Percentiles rank a stretch among this genome's conserved stretches.
Evolutionary conservation across 2,113 vertebrate genomes (phyloP).

Genomic region (Coregonus clupeaformis): DNA sequence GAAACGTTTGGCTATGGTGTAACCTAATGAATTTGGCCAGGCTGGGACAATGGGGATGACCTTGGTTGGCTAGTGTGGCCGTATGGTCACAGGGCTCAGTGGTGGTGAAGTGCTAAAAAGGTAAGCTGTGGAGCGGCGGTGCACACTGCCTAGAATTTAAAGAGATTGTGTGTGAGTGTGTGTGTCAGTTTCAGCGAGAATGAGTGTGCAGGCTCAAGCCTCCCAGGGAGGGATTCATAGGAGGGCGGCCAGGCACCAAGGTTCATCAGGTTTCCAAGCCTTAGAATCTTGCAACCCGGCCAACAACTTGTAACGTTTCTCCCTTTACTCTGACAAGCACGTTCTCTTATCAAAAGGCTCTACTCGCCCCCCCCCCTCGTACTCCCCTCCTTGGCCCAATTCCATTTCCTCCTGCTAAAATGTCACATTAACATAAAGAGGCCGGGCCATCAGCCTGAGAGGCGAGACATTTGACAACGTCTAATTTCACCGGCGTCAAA

Average conservation of each 20-base stretch:
- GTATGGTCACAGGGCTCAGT: no score
- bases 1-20: no score
- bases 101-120: no score
- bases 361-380: background rate
- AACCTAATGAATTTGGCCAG: no score
- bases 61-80: no score
- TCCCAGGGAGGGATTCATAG: no score
- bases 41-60: no score
- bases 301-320: background rate
- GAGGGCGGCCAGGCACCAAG: no score
- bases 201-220: no score
- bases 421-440: slow-evolving; percentile 78
- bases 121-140: no score
- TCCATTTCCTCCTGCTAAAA: slow-evolving; percentile 65
- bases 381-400: slow-evolving; percentile 24
- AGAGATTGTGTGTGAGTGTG: background rate
- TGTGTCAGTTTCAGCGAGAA: background rate
- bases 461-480: slow-evolving; percentile 68
- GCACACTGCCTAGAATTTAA: background rate
- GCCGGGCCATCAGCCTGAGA: slow-evolving; percentile 59
- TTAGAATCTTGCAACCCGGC: background rate
- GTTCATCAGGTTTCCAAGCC: no score
- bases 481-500: slow-evolving; percentile 56
- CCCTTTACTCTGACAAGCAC: background rate
- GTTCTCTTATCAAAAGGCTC: no score